Conservation (phyloP, 2,797 vertebrate species). For the Sebastes trivittatus region DNA sequence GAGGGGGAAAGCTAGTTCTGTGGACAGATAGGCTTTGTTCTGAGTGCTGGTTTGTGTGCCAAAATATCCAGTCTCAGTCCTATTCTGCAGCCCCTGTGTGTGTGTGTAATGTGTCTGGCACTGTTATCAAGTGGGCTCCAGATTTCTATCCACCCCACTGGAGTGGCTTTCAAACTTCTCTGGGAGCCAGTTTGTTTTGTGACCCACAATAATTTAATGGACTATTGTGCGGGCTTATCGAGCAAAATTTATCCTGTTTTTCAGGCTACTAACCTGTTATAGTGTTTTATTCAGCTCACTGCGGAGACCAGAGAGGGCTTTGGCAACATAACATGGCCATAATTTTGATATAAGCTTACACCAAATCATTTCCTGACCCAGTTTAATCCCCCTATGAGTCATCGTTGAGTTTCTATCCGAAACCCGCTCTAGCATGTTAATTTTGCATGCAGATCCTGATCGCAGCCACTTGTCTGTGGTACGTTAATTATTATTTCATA, state of each 20-base stretch:
- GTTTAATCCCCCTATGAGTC: conserved; percentile 58
- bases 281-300: conserved; percentile 44
- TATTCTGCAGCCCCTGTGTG: conserved; percentile 34
- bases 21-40: conserved; percentile 55
- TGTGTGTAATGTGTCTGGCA: conserved; percentile 62
- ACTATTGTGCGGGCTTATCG: conserved; percentile 51
- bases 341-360: conserved; percentile 47
- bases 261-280: conserved; percentile 48
- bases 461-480: conserved; percentile 25
- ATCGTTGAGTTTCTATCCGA: conserved; percentile 43
- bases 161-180: conserved; percentile 68
- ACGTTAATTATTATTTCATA: conserved; percentile 50
- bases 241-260: conserved; percentile 54
- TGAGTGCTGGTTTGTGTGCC: conserved; percentile 47
- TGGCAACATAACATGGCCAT: conserved; percentile 28
- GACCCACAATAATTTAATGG: conserved; percentile 61
- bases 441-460: conserved; percentile 45
- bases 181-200: conserved; percentile 63
- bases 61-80: conserved; percentile 50
- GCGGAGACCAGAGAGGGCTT: conserved; percentile 30
- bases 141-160: conserved; percentile 60
- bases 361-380: conserved; percentile 56
- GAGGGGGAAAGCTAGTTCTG: conserved; percentile 44
- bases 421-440: conserved; percentile 29
- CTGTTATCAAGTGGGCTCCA: conserved; percentile 61